Evolutionary conservation across 2,797 vertebrate genomes (phyloP).

Genomic region (Hippopotamyrus pictus): DNA sequence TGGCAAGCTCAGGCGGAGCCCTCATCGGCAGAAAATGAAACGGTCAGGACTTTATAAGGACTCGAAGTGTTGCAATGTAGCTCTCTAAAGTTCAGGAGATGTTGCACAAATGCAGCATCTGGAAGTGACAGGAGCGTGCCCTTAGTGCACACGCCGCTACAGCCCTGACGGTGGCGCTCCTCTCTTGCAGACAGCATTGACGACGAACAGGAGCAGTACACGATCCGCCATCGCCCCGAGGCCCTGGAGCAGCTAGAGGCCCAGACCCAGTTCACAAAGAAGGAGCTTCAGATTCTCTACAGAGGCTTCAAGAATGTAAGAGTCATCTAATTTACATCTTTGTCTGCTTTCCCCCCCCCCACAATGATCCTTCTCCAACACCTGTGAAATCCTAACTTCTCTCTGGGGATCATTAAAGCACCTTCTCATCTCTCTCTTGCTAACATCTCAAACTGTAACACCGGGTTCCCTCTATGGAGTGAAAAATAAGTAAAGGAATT

Average conservation of each 20-base stretch:
- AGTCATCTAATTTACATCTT: neutral
- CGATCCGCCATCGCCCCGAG: slow-evolving; percentile 87
- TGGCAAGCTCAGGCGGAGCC: neutral
- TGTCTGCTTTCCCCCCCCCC: neutral
- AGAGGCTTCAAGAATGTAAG: slow-evolving; percentile 94
- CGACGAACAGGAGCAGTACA: slow-evolving; percentile 91
- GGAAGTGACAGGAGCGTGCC: neutral
- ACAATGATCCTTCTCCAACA: neutral
- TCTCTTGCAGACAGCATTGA: slow-evolving; percentile 75
- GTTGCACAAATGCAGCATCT: neutral
- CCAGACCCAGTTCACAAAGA: slow-evolving; percentile 89
- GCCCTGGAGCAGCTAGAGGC: slow-evolving; percentile 86
- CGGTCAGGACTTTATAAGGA: neutral
- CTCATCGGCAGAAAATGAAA: neutral
- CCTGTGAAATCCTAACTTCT: neutral
- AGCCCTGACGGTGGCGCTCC: neutral
- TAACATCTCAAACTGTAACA: neutral
- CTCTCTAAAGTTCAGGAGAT: neutral
- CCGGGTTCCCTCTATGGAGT: neutral
- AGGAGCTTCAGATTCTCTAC: slow-evolving; percentile 92
- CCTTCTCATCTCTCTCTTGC: neutral
- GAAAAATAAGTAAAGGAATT: neutral
- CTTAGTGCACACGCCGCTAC: neutral
- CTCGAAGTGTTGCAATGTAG: neutral
- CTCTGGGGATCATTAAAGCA: neutral